Percentiles rank a stretch among this genome's conserved stretches.
phyloP scores from a whole-genome alignment of 2,797 vertebrate genomes.

The Morus bassanus region DNA sequence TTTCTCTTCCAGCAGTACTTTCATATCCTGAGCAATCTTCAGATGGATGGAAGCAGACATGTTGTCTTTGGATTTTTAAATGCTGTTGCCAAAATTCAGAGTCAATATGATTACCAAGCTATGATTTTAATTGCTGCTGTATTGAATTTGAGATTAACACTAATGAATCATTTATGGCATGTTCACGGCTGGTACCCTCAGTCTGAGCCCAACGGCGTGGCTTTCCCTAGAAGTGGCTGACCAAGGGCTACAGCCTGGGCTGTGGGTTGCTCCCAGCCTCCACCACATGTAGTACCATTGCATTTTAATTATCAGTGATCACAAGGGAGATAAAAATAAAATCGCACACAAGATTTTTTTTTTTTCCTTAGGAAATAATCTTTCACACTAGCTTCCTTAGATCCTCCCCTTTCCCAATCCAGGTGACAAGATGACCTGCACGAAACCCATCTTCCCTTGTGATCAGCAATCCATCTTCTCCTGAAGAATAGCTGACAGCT shows the following conservation, averaged over 20 bases:
- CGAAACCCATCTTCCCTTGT: background rate
- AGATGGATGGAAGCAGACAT: background rate
- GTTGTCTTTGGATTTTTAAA: background rate
- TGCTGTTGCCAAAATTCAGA: background rate
- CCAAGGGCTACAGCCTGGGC: background rate
- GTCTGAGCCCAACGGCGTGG: too few species aligned
- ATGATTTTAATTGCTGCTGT: background rate
- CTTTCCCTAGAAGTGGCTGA: background rate
- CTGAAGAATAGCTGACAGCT: background rate
- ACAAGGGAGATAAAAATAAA: background rate
- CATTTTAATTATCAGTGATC: background rate
- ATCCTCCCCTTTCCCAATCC: background rate
- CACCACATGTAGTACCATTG: background rate
- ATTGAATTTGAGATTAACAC: background rate
- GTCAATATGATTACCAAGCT: background rate
- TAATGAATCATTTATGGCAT: background rate
- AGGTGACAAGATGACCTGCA: background rate
- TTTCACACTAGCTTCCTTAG: background rate
- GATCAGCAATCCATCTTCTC: background rate
- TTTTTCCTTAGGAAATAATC: too few species aligned
- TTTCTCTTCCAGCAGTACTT: background rate
- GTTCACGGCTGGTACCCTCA: background rate
- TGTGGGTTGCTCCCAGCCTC: background rate
- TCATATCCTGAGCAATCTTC: background rate
- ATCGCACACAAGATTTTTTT: too few species aligned